Evolutionary conservation across 2,113 vertebrate genomes (phyloP), one percentile per base, ranked within the genome.

Genomic region (Nematolebias whitei): DNA sequence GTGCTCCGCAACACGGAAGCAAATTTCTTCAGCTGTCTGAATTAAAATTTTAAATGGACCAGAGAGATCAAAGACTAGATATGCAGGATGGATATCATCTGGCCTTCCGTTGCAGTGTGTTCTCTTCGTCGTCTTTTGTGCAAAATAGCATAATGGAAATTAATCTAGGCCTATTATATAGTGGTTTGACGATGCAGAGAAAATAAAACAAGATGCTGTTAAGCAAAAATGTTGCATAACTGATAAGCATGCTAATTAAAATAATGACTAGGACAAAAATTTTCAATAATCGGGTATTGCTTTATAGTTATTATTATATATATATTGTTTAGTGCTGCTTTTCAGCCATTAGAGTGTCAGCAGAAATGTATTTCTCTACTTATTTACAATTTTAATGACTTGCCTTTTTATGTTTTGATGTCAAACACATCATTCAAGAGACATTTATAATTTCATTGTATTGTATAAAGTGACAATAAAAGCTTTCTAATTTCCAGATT

Each of bases 81-180:
- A 20, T 63, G 68, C 61, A 57, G 78, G 57, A 85, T 70, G 83
- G 82, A 86, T 80, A 83, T 72, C 68, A 76, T 82, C 81, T 81
- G 70, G 69, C 71, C 44, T 66, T 78, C 29, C 69, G 81, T 69
- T 61, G 71, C 81, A 56, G 59, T 26, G 62, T 49, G 47, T 58
- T 64, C 68, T 70, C 67, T 20, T 69, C 59, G 64, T 79, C 53
- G 60, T 63, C 65, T 70, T 18, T 60, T 55, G 64, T 78, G 60
- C 82, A 61, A 79, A 54, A 66, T 40, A 50, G 39, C 62, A 26
- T 58, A 78, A 76, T 56, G 54, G 71, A 80, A 80, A 86, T 77
- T 62, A 74, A 85, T 83, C 65, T 55, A 67, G 54, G 55, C 39
- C 57, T 63, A 78, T 86, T 24, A 76, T 62, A 61, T 12, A 5